phyloP scores from a whole-genome alignment of 2,888 invertebrate species.

The Holacanthella duospinosa region DNA sequence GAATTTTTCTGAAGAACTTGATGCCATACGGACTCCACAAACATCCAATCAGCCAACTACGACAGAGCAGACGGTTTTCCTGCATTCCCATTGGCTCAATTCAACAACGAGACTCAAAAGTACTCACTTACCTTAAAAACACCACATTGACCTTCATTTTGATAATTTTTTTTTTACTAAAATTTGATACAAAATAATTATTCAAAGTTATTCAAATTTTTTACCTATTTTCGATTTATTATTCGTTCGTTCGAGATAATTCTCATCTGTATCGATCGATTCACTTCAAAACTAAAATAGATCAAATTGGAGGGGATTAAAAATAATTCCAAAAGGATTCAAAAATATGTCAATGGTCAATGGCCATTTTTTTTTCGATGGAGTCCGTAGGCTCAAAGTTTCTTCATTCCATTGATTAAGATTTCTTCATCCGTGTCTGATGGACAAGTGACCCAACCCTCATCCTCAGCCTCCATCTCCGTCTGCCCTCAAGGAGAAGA shows the following conservation, averaged over 20 bases:
- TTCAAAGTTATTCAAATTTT: no score
- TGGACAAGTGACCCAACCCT: conserved; percentile 26
- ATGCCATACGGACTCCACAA: conserved; percentile 37
- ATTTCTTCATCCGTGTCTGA: conserved; percentile 34
- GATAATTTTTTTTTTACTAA: no score
- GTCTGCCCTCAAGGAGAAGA: conserved; percentile 16
- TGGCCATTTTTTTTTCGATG: neutral
- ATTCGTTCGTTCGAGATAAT: no score
- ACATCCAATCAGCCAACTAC: conserved; percentile 18
- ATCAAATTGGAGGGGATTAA: neutral
- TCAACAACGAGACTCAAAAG: neutral
- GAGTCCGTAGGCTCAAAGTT: neutral
- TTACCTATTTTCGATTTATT: no score
- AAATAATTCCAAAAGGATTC: neutral
- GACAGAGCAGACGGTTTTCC: neutral
- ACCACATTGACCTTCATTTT: no score
- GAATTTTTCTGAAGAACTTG: conserved; percentile 3
- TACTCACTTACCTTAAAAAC: neutral
- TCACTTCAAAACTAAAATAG: no score
- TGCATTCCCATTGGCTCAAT: neutral
- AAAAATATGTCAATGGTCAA: neutral
- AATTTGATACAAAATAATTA: no score
- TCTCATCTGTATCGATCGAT: no score
- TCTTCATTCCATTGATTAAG: conserved; percentile 31
- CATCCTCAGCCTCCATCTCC: conserved; percentile 31